phyloP scores from a whole-genome alignment of 2,888 invertebrate genomes.

The Leptopilina myrica region DNA sequence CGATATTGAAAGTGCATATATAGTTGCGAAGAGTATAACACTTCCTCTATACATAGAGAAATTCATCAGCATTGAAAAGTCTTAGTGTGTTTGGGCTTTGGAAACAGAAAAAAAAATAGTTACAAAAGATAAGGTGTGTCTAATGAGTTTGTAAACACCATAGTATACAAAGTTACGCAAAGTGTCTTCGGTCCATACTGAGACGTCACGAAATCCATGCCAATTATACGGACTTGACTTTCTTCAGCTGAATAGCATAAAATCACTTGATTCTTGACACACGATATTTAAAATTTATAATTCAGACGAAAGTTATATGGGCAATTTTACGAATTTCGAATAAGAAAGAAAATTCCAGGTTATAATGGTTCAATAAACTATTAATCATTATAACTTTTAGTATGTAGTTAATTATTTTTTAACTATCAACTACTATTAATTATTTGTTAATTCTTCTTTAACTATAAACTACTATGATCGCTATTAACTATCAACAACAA shows the following conservation, averaged over 20 bases:
- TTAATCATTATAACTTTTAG: no score
- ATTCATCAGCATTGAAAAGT: slow-evolving; percentile 6
- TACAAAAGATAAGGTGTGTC: slow-evolving; percentile 37
- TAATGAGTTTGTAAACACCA: slow-evolving; percentile 38
- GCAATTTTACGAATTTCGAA: no score
- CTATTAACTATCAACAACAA: no score
- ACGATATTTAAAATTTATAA: no score
- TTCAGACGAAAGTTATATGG: no score
- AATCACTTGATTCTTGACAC: slow-evolving; percentile 3
- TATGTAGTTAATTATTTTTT: no score
- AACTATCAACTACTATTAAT: no score
- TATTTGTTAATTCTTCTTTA: no score
- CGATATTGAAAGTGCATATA: not conserved
- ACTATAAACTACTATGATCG: no score
- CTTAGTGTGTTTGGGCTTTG: not conserved
- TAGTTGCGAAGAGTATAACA: slow-evolving; percentile 1
- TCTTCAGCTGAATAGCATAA: not conserved
- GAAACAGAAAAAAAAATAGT: slow-evolving; percentile 22
- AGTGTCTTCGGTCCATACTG: slow-evolving; percentile 42
- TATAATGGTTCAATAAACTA: no score
- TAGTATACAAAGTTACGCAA: slow-evolving; percentile 47
- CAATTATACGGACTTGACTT: slow-evolving; percentile 31
- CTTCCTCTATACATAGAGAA: slow-evolving; percentile 12
- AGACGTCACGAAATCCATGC: slow-evolving; percentile 41
- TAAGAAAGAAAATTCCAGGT: no score